Evolutionary conservation across 1,140 invertebrate genomes (phyloP), one percentile per base, ranked within the genome.

Genomic region (Ladona fulva): DNA sequence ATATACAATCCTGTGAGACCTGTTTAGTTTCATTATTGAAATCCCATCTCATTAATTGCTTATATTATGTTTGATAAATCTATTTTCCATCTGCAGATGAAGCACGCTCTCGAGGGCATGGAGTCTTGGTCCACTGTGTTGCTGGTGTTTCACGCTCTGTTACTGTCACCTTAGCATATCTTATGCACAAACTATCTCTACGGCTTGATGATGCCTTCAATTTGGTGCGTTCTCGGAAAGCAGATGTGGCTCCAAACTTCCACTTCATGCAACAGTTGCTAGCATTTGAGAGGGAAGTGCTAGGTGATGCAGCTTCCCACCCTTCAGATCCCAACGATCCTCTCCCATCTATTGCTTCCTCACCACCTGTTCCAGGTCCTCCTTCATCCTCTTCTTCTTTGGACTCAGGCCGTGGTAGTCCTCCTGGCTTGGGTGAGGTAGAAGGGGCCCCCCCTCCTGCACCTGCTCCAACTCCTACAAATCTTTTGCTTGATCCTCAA

Each of bases 191-290:
- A 42, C 90, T 90, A 83, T 90, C 90, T 74, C 90, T 97, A 79
- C 92, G 90, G 78, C 87, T 98, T 80, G 96, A 97, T 84, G 95
- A 97, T 82, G 96, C 96, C 73, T 98, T 97, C 86, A 95, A 95
- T 84, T 88, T 96, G 82, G 95, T 98, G 75, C 92, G 95, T 83
- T 90, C 91, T 80, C 92, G 94, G 83, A 98, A 98, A 86, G 92
- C 95, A 52, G 96, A 97, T 86, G 94, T 98, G 80, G 94, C 95
- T 78, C 96, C 94, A 76, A 99, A 99, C 88, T 97, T 99, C 86
- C 95, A 98, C 86, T 99, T 99, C 85, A 97, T 99, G 96, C 92
- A 96, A 42, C 96, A 98, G 84, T 87, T 99, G 80, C 89, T 95
- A 83, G 94, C 93, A 82, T 97, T 96, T 85, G 96, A 98, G 86